phyloP scores from a whole-genome alignment of 2,888 invertebrate genomes.

The Cosmopolites sordidus region DNA sequence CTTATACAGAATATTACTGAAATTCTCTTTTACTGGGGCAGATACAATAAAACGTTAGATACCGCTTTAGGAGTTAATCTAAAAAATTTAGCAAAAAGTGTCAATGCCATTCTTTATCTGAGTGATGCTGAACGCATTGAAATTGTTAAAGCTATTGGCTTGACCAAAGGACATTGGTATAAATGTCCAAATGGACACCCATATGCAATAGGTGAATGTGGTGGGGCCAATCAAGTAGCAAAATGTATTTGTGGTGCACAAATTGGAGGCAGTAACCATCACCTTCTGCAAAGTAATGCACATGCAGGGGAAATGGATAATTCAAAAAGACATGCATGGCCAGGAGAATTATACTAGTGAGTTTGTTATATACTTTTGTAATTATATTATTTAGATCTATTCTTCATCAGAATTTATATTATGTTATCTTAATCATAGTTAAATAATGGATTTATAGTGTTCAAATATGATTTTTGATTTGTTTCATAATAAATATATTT shows the following conservation, averaged over 20 bases:
- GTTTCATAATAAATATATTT: too few relatives aligned
- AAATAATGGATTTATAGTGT: too few relatives aligned
- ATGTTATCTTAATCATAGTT: too few relatives aligned
- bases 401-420: too few relatives aligned
- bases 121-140: slow-evolving; percentile 35
- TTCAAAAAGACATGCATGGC: slow-evolving; percentile 51
- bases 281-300: slow-evolving; percentile 47
- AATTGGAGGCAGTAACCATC: slow-evolving; percentile 56
- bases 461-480: too few relatives aligned
- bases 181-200: slow-evolving; percentile 67
- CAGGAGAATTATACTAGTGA: slow-evolving; percentile 37
- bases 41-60: background rate
- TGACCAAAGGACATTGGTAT: slow-evolving; percentile 62
- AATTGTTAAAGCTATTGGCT: slow-evolving; percentile 56
- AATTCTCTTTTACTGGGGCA: background rate
- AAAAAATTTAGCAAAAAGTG: background rate
- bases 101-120: background rate
- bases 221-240: slow-evolving; percentile 56
- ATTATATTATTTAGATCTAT: too few relatives aligned
- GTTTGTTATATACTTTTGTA: too few relatives aligned
- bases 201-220: slow-evolving; percentile 64
- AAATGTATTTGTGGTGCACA: slow-evolving; percentile 54
- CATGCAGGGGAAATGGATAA: slow-evolving; percentile 56
- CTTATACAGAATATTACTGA: background rate
- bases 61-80: background rate